Evolutionary conservation across 2,888 invertebrate genomes (phyloP).

Genomic region (Pseudanteris insignis): DNA sequence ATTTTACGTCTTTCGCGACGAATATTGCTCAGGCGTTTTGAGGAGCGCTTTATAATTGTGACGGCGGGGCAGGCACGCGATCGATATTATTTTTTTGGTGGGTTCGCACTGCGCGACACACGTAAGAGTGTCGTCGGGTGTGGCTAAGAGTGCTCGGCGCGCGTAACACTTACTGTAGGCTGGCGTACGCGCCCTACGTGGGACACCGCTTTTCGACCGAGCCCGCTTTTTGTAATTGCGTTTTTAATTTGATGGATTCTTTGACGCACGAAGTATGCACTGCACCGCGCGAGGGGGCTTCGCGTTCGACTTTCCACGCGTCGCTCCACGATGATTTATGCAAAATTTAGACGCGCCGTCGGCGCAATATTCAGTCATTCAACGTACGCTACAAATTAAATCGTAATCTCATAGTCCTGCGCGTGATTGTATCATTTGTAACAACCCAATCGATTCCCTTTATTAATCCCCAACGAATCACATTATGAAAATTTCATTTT

Average conservation of each 20-base stretch:
- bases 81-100: conserved; percentile 56
- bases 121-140: conserved; percentile 46
- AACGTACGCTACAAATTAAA: no score
- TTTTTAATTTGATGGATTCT: conserved; percentile 66
- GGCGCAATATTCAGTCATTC: no score
- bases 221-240: conserved; percentile 64
- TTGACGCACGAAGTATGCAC: conserved; percentile 52
- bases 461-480: no score
- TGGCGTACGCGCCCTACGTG: conserved; percentile 20
- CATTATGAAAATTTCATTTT: no score
- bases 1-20: no score
- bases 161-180: conserved; percentile 35
- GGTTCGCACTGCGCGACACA: conserved; percentile 50
- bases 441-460: no score
- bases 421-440: no score
- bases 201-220: conserved; percentile 57
- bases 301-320: conserved; percentile 45
- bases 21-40: conserved; percentile 48
- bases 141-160: conserved; percentile 41
- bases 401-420: no score
- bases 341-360: no score
- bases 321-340: no score
- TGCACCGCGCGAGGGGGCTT: conserved; percentile 44
- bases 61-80: conserved; percentile 49
- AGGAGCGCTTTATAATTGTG: conserved; percentile 63